phyloP scores from a whole-genome alignment of 2,888 invertebrate genomes.

The Callinectes sapidus region DNA sequence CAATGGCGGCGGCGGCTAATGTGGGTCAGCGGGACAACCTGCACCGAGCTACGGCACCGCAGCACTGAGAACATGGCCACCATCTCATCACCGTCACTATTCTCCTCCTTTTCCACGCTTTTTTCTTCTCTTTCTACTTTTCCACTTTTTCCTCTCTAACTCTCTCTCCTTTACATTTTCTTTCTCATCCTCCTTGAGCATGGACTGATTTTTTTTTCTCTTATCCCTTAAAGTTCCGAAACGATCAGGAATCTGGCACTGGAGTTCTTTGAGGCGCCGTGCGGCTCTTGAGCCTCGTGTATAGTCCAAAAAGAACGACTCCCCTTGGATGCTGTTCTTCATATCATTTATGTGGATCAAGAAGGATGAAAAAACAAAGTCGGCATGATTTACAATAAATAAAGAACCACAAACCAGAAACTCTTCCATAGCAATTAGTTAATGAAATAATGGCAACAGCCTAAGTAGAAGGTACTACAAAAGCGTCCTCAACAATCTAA shows the following conservation, averaged over 20 bases:
- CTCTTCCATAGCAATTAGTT: not conserved
- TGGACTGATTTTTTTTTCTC: not conserved
- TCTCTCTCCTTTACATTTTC: slow-evolving; percentile 6
- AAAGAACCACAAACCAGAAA: not conserved
- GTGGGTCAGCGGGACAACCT: slow-evolving; percentile 9
- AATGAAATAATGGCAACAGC: not conserved
- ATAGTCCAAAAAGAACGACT: not conserved
- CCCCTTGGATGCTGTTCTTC: not conserved
- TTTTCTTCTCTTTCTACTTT: not conserved
- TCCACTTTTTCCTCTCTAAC: not conserved
- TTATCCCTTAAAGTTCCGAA: not conserved
- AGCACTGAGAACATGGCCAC: not conserved
- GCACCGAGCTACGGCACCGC: not conserved
- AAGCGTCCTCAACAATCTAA: not conserved
- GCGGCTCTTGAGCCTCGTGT: not conserved
- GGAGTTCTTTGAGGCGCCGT: not conserved
- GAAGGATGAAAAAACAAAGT: not conserved
- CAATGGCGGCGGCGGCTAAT: not conserved
- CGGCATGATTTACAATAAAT: not conserved
- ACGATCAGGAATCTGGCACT: not conserved
- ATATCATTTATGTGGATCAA: not conserved
- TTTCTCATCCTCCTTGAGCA: not conserved
- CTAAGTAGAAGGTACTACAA: not conserved
- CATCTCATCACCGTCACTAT: not conserved
- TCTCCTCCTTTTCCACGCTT: not conserved